Conservation (phyloP, 2,888 invertebrate genomes). For the Drosophila conformis region DNA sequence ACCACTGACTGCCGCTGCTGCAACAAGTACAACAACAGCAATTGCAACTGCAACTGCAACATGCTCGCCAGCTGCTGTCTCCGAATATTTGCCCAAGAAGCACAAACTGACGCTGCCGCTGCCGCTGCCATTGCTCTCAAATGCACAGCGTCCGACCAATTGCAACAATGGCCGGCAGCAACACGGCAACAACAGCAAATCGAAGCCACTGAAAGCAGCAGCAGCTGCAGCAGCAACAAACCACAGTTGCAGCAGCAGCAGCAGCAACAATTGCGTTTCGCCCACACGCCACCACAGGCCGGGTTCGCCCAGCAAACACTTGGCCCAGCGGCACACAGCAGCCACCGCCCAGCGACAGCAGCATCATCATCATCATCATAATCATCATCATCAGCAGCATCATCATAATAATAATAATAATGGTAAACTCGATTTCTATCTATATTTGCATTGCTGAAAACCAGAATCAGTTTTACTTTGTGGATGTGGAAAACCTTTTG, state of each 20-base stretch:
- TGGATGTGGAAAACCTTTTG: background rate
- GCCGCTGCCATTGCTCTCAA: constrained; percentile 13
- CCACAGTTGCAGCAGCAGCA: constrained; percentile 1
- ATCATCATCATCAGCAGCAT: too few relatives aligned
- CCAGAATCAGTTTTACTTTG: background rate
- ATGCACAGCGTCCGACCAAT: constrained; percentile 4
- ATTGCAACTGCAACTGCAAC: background rate
- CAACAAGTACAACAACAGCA: constrained; percentile 7
- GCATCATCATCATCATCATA: constrained; percentile 4
- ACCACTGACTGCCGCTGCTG: background rate
- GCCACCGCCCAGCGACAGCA: constrained; percentile 67
- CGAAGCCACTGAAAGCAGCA: constrained; percentile 24
- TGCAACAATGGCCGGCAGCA: constrained; percentile 10
- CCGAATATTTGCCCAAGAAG: constrained; percentile 64
- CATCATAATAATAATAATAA: constrained; percentile 20
- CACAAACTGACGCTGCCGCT: constrained; percentile 64
- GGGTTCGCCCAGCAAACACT: constrained; percentile 61
- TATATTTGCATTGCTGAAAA: background rate
- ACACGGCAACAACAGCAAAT: constrained; percentile 24
- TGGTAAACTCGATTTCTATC: constrained; percentile 32
- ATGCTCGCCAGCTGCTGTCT: background rate
- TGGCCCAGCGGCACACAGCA: constrained; percentile 70
- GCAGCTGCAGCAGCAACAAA: constrained; percentile 1
- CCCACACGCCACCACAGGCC: constrained; percentile 51
- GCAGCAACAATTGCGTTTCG: constrained; percentile 35